Evolutionary conservation across 1,140 invertebrate species (phyloP).

Genomic region (Ridgeia piscesae): DNA sequence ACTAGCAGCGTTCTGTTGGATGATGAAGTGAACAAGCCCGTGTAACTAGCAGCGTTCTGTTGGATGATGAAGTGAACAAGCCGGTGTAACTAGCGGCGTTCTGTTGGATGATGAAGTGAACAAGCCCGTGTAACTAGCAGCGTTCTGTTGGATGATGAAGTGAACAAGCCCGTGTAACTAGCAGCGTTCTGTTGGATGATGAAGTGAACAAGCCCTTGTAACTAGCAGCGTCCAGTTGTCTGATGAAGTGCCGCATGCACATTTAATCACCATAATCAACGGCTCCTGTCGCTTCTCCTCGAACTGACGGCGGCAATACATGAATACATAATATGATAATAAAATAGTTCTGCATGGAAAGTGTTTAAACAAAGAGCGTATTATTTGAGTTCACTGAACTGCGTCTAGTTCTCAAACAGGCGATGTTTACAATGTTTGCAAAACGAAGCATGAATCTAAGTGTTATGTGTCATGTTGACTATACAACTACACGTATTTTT

Average conservation of each 20-base stretch:
- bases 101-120: neutral
- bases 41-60: neutral
- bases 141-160: neutral
- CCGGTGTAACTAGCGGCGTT: neutral
- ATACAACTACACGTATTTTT: no score
- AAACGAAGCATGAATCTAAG: no score
- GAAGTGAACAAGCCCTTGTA: neutral
- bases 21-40: neutral
- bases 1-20: neutral
- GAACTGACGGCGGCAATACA: neutral
- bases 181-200: no score
- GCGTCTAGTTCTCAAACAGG: neutral
- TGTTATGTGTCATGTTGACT: no score
- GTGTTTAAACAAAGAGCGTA: neutral
- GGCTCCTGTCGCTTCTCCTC: neutral
- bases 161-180: neutral
- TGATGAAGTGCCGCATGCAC: neutral
- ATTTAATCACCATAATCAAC: slow-evolving; percentile 1
- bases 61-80: neutral
- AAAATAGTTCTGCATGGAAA: neutral
- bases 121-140: neutral
- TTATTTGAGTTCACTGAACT: neutral
- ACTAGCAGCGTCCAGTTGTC: neutral
- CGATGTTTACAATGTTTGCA: no score
- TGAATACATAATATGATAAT: neutral